These are phyloP conservation scores for Moxostoma hubbsi DNA, from an alignment of 2,797 vertebrate genomes.

Conservation along the genomic window DNA sequence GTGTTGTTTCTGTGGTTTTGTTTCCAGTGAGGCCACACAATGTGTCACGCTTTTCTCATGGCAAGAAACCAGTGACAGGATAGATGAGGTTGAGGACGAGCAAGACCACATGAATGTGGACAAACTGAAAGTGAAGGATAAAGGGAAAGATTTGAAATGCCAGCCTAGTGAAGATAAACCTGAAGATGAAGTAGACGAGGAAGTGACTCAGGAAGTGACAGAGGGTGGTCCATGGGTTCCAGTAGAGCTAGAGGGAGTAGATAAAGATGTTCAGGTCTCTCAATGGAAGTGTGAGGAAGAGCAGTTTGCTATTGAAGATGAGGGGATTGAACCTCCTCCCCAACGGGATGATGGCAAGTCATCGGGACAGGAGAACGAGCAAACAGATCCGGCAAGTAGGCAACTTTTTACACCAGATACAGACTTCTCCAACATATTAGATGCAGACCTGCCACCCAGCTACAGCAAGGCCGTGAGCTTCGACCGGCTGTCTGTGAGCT, in stretches of 20 bases:
- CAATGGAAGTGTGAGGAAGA: slow-evolving; percentile 46
- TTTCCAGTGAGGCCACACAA: slow-evolving; percentile 90
- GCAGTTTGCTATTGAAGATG: slow-evolving; percentile 54
- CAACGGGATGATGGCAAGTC: slow-evolving; percentile 51
- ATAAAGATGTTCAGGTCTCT: neutral
- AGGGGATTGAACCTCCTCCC: slow-evolving; percentile 46
- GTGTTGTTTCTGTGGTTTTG: slow-evolving; percentile 19
- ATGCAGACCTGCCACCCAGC: slow-evolving; percentile 87
- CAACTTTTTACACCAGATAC: slow-evolving; percentile 84
- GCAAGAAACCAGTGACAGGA: slow-evolving; percentile 95
- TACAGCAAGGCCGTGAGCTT: slow-evolving; percentile 99
- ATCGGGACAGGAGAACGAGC: slow-evolving; percentile 59
- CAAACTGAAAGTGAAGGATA: slow-evolving; percentile 49
- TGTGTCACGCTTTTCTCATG: slow-evolving; percentile 91
- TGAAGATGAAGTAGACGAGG: slow-evolving; percentile 27
- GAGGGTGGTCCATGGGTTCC: slow-evolving; percentile 57
- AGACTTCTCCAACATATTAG: slow-evolving; percentile 79
- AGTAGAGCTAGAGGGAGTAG: slow-evolving; percentile 26
- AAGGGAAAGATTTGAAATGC: slow-evolving; percentile 48
- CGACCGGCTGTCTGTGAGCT: slow-evolving; percentile 87
- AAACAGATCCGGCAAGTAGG: slow-evolving; percentile 44
- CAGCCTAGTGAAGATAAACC: neutral
- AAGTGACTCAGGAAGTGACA: slow-evolving; percentile 33
- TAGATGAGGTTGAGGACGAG: slow-evolving; percentile 93
- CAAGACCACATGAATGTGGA: slow-evolving; percentile 80